phyloP scores from a whole-genome alignment of 1,140 invertebrate genomes.

The Drosophila tani region DNA sequence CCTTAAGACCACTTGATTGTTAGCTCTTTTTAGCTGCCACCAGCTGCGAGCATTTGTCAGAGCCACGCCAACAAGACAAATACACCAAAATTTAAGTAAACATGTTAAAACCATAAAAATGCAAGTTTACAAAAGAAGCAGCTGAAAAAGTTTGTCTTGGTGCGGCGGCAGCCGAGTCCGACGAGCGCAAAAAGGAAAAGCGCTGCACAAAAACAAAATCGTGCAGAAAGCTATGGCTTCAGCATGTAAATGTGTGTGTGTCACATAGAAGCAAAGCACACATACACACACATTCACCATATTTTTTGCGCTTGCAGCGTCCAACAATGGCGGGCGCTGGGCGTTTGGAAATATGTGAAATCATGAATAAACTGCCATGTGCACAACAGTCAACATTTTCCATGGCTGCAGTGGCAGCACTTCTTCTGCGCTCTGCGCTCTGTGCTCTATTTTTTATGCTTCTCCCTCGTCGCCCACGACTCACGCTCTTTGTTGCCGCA shows the following conservation, averaged over 20 bases:
- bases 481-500: constrained; percentile 20
- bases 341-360: constrained; percentile 73
- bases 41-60: constrained; percentile 67
- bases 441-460: constrained; percentile 9
- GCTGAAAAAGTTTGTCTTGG: constrained; percentile 47
- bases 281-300: constrained; percentile 43
- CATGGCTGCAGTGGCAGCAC: constrained; percentile 33
- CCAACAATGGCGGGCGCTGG: constrained; percentile 28
- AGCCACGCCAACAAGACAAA: constrained; percentile 78
- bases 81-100: constrained; percentile 80
- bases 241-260: constrained; percentile 32
- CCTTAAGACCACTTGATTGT: constrained; percentile 10
- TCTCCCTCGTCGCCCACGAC: neutral
- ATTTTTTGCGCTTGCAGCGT: constrained; percentile 66
- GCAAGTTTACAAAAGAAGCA: constrained; percentile 58
- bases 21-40: neutral
- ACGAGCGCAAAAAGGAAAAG: constrained; percentile 39
- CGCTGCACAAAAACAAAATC: constrained; percentile 60
- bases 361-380: constrained; percentile 84
- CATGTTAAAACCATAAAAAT: constrained; percentile 82
- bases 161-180: constrained; percentile 15
- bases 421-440: constrained; percentile 5
- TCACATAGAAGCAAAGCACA: constrained; percentile 27
- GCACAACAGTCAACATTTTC: constrained; percentile 75
- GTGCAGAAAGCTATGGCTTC: constrained; percentile 62